Base-by-base conservation (phyloP, 2,888 invertebrate genomes). In the Agrotis exclamationis region DNA sequence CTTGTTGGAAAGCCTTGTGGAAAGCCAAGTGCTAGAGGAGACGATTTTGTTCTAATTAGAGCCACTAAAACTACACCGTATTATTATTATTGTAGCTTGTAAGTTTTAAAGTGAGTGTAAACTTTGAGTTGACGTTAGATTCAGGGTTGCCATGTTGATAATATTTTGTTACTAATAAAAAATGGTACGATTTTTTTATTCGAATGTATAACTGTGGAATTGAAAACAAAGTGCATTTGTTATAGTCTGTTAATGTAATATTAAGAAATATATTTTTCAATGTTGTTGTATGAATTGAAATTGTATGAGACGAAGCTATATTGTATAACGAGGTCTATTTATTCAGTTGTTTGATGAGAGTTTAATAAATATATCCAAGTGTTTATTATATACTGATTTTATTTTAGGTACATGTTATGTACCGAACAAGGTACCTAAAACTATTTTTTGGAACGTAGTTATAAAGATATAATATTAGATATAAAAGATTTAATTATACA, bases 221-320 rank as follows among this genome's bases (percentile, higher is more conserved):
- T 91, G 87, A 89, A 87, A 90, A 89, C 85, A 88, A 92, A 90
- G 91, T 93, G 95, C 94, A 94, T 95, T 95, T 95, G 93, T 91
- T 90, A 90, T 73, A 85, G 85, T 88, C 84, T 90, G 87, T 85
- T 89, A 87, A 76, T 87, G 85, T 87, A 87, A 85, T 90, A 80
- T 85, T 87, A 86, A 86, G 79, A 81, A 78, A 88, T 88, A 89
- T 91, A 91, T 92, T 91, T 90, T 91, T 90, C 86, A 89, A 86
- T 88, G 87, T 92, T 90, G 84, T 85, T 88, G 83, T 85, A 85
- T 84, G 87, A 76, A 79, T 76, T 69, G 78, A 85, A 76, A 81
- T 82, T 76, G 78, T 71, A 77, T 80, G 77, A 65, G 63, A 78
- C 28, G 58, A 81, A 67, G 70, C 60, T 76, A 82, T 80, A 85